Evolutionary conservation across 2,797 vertebrate genomes (phyloP).

Genomic region (Takifugu ocellatus): DNA sequence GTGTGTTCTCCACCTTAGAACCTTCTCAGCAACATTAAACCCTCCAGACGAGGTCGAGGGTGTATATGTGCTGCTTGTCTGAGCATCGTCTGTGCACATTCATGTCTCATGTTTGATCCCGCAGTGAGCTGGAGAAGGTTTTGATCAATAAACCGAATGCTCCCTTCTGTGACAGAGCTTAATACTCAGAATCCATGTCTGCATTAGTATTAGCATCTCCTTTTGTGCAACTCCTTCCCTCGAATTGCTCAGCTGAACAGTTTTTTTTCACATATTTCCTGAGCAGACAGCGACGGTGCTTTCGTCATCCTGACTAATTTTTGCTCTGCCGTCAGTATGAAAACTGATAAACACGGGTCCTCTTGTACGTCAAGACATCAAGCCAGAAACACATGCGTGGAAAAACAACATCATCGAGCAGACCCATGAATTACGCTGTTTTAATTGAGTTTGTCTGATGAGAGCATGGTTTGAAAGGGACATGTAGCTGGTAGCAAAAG

Average conservation of each 20-base stretch:
- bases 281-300: neutral
- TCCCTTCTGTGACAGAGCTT: conserved; percentile 80
- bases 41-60: too few relatives aligned
- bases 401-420: conserved; percentile 46
- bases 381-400: conserved; percentile 17
- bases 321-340: conserved; percentile 42
- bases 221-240: too few relatives aligned
- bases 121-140: too few relatives aligned
- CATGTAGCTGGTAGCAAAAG: conserved; percentile 55
- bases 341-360: conserved; percentile 48
- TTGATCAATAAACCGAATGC: conserved; percentile 50
- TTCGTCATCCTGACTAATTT: conserved; percentile 36
- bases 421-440: conserved; percentile 57
- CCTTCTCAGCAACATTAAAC: too few relatives aligned
- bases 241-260: neutral
- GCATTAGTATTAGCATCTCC: neutral
- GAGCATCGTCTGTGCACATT: neutral
- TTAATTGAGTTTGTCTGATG: conserved; percentile 72
- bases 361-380: conserved; percentile 41
- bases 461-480: conserved; percentile 55
- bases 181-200: conserved; percentile 65
- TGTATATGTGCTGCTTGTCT: too few relatives aligned
- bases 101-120: too few relatives aligned
- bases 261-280: conserved; percentile 2
- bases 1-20: too few relatives aligned